Evolutionary conservation across 1,140 invertebrate species (phyloP), one percentile per base, ranked within the genome.

Genomic region (Batillaria attramentaria): DNA sequence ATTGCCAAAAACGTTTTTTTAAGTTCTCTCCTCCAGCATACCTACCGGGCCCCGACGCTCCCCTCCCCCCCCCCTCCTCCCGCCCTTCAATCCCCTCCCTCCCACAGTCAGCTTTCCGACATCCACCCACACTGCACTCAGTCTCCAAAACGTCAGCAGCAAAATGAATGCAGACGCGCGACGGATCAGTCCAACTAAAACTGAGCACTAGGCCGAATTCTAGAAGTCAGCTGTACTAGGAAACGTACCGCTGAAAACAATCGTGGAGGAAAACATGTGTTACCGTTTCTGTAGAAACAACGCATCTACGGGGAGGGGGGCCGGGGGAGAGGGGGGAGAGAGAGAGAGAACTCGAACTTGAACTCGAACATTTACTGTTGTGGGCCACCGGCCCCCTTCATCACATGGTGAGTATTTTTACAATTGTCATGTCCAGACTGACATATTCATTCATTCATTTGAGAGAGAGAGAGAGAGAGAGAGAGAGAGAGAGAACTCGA

Each of bases 81-180:
- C 72, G 18, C 42, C 31, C 72, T 73, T 42, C 33, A 18, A 20
- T 18, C 33, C 72, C 33, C 72, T 73, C 73, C 24, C 54, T 57
- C 50, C n/a, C 31, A 18, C 54, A 31, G 50, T 60, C 46, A 18
- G 1, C 35, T 37, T 0, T 60, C 73, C 35, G 31, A 18, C 72
- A 46, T 42, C 33, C 42, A 20, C 42, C 33, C 72, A 20, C 72
- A 46, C 39, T 62, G n/a, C 46, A 16, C 42, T 5, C 24, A 13
- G 8, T 42, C 39, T 6, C 46, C 54, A 18, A 16, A 33, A 20
- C 46, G 4, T 3, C 33, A n/a, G 24, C 72, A 3, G 18, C 31
- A 42, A 16, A 54, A 2, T 8, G 39, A 24, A 6, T 50, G 8
- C 28, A 10, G 16, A 24, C 72, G 10, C 39, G n/a, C 31, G 10